These are phyloP conservation scores for Heliconius charithonia DNA, from an alignment of 2,888 invertebrate species.

Conservation along the genomic window DNA sequence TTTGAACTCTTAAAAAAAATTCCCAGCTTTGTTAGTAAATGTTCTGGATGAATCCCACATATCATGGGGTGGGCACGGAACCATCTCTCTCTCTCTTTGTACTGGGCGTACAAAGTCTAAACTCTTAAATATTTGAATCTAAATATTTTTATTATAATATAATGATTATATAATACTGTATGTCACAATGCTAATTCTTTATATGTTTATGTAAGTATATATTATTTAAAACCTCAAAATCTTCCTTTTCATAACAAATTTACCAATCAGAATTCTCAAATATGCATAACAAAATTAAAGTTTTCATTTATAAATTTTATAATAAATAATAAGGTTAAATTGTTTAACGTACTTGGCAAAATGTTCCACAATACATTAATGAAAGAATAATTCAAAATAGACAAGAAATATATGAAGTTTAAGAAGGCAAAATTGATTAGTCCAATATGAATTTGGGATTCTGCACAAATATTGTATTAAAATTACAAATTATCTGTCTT, in stretches of 20 bases:
- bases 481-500: background rate
- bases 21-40: too few species aligned
- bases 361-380: background rate
- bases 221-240: background rate
- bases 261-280: background rate
- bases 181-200: too few species aligned
- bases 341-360: background rate
- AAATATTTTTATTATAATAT: too few species aligned
- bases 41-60: too few species aligned
- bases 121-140: too few species aligned
- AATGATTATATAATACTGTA: too few species aligned
- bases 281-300: background rate
- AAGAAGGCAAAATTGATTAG: background rate
- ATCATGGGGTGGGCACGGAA: too few species aligned
- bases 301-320: background rate
- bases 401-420: background rate
- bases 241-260: background rate
- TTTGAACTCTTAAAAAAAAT: background rate
- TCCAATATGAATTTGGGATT: background rate
- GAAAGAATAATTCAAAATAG: background rate
- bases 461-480: background rate
- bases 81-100: too few species aligned
- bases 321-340: background rate
- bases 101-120: too few species aligned
- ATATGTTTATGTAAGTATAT: too few species aligned